Percentiles rank a stretch among this genome's conserved stretches.
These are phyloP conservation scores for Gymnogyps californianus DNA, from an alignment of 2,113 vertebrate genomes.

Conservation along the genomic window DNA sequence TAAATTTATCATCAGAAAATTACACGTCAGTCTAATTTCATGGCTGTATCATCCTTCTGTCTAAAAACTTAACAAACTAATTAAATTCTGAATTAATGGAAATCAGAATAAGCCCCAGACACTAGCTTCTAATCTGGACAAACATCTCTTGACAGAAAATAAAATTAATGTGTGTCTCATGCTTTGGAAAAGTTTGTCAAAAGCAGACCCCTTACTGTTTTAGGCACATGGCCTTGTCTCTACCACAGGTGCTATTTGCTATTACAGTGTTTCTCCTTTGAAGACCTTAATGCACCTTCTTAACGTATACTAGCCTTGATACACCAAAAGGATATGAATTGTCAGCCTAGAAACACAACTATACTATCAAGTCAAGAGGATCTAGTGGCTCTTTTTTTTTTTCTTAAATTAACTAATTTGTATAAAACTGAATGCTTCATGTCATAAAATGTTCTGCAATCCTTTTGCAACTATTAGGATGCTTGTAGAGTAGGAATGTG, in stretches of 20 bases:
- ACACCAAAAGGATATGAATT: neutral
- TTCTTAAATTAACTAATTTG: neutral
- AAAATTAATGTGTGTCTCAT: neutral
- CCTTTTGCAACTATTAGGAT: neutral
- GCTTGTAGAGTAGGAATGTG: neutral
- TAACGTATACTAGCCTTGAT: neutral
- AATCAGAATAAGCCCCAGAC: conserved; percentile 31
- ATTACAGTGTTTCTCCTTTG: neutral
- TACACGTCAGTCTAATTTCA: conserved; percentile 43
- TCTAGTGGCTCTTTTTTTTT: neutral
- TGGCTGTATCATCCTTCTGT: conserved; percentile 40
- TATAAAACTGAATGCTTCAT: neutral
- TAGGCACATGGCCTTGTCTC: neutral
- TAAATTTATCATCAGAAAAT: conserved; percentile 62
- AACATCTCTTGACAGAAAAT: neutral
- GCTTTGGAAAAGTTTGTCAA: neutral
- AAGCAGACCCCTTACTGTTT: neutral
- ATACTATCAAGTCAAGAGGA: neutral
- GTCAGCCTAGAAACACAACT: neutral
- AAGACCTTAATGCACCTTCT: neutral
- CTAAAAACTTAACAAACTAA: conserved; percentile 41
- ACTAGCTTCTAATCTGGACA: neutral
- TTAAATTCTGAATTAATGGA: conserved; percentile 55
- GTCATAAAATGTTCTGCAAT: neutral
- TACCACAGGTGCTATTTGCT: neutral